Evolutionary conservation across 2,113 vertebrate genomes (phyloP), one percentile per base, ranked within the genome.

Genomic region (Prionailurus bengalensis): DNA sequence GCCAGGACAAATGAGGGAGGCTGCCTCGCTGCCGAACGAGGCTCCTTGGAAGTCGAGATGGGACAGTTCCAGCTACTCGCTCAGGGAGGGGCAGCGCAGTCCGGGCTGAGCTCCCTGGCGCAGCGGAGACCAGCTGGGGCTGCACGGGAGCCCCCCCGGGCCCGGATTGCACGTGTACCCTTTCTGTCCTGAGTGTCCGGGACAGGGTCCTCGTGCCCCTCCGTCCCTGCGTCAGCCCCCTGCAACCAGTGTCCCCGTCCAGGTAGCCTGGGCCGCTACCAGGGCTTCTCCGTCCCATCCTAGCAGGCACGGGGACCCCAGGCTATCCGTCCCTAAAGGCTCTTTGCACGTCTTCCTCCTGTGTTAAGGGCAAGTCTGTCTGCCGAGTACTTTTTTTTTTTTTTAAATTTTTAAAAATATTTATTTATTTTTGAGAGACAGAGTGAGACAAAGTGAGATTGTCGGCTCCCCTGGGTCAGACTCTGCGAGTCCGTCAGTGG

Each of bases 321-420:
- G 36, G 58, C 33, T 31, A 0, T 21, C 33, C 1, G 0, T 21
- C 12, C 27, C 6, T 45, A 7, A 17, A 15, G 45, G 78, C n/a
- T 31, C 53, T 78, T 27, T 0, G 0, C 31, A 79, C 7, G 27
- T 3, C 4, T 19, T 58, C 0, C 4, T 29, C 1, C 0, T 36
- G 17, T 63, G 29, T 65, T 55, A 27, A 42, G 53, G 82, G 53
- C 55, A 21, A 29, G 16, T 68, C 74, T 51, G 31, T 63, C 16
- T 36, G 61, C 36, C 3, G 8, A 70, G 19, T 1, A 1, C 14
- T 25, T 71, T 61, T 76, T 8, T 45, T 45, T 42, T 45, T 45
- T 45, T 42, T 42, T 42, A 7, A 45, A 45, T 45, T 45, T 45
- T 45, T 45, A 9, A 0, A 9, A 45, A 45, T 45, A 45, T 9